phyloP scores from a whole-genome alignment of 2,888 invertebrate species.

The Pinctada fucata region DNA sequence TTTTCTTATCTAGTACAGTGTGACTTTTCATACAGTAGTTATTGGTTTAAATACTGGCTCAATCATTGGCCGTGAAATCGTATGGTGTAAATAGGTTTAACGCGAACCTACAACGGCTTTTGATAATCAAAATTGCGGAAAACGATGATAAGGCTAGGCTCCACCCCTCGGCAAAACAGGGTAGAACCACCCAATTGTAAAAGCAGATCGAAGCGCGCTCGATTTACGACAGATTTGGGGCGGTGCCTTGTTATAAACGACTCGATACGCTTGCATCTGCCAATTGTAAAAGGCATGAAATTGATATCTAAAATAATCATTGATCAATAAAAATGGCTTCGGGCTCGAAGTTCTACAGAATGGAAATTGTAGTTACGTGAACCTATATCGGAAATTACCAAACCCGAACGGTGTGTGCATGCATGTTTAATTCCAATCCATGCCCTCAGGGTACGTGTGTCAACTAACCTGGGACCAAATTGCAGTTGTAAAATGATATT shows the following conservation, averaged over 20 bases:
- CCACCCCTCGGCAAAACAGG: slow-evolving; percentile 18
- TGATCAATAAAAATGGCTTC: not conserved
- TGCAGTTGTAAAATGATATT: not conserved
- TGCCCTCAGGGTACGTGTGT: not conserved
- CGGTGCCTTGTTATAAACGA: not conserved
- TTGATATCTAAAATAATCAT: not conserved
- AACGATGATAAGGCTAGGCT: slow-evolving; percentile 6
- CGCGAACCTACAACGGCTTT: not conserved
- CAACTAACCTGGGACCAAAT: not conserved
- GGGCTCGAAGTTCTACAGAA: not conserved
- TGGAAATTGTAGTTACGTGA: not conserved
- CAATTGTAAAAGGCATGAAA: not conserved
- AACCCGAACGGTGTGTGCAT: not conserved
- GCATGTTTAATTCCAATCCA: not conserved
- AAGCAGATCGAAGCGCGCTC: not conserved
- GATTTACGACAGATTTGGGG: slow-evolving; percentile 11
- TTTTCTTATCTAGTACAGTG: not conserved
- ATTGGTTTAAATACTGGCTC: slow-evolving; percentile 9
- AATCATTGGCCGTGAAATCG: slow-evolving; percentile 4
- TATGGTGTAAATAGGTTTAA: not conserved
- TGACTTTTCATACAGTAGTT: not conserved
- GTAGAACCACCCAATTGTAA: not conserved
- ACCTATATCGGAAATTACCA: not conserved
- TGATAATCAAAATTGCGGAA: slow-evolving; percentile 17
- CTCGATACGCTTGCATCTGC: not conserved